phyloP scores from a whole-genome alignment of 2,888 invertebrate genomes.

The Drosophila parthenogenetica region DNA sequence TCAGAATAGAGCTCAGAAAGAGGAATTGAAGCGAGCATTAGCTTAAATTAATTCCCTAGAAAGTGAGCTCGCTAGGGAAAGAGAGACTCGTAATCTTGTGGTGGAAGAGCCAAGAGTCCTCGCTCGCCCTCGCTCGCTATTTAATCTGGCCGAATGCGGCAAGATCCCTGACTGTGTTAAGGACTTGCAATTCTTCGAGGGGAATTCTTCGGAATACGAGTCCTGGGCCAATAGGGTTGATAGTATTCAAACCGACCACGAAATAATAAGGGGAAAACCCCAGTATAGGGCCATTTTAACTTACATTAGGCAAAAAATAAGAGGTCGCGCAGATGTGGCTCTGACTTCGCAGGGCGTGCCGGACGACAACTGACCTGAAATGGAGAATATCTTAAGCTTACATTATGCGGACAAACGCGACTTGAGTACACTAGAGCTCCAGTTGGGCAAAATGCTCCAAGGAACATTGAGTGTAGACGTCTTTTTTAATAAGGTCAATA shows the following conservation, averaged over 20 bases:
- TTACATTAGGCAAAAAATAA: not conserved
- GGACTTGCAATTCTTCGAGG: not conserved
- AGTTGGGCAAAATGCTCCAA: not conserved
- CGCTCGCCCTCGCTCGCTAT: not conserved
- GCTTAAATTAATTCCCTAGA: not conserved
- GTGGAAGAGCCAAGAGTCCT: not conserved
- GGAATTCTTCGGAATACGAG: not conserved
- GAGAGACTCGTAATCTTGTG: not conserved
- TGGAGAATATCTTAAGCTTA: not conserved
- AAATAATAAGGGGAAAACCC: not conserved
- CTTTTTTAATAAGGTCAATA: too few relatives aligned
- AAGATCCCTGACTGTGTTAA: not conserved
- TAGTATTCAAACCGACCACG: not conserved
- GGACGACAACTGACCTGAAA: not conserved
- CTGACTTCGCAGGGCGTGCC: not conserved
- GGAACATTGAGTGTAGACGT: too few relatives aligned
- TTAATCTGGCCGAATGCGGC: not conserved
- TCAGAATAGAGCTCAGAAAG: not conserved
- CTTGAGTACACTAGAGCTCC: not conserved
- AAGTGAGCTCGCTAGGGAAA: not conserved
- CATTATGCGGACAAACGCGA: slow-evolving; percentile 1
- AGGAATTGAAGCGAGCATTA: not conserved
- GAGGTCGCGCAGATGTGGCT: not conserved
- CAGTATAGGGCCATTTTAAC: slow-evolving; percentile 2
- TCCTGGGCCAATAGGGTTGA: not conserved